Evolutionary conservation across 2,113 vertebrate species (phyloP).

Genomic region (Corydoras maculifer): DNA sequence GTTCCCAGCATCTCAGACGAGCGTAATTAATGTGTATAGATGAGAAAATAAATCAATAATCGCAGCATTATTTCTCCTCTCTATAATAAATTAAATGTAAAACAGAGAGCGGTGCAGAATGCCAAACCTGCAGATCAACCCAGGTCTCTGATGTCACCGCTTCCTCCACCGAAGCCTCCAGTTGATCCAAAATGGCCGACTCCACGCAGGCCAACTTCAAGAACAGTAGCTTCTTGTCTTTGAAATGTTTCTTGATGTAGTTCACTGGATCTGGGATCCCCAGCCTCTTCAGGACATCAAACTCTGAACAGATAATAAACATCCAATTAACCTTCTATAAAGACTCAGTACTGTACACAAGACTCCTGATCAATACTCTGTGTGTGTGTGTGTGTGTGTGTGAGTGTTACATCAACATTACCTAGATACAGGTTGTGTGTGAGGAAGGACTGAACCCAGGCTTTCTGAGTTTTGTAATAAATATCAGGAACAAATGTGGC

Average conservation of each 20-base stretch:
- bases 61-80: too few relatives aligned
- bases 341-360: not conserved
- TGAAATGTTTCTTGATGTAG: conserved; percentile 90
- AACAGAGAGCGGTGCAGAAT: not conserved
- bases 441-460: conserved; percentile 94
- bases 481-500: conserved; percentile 91
- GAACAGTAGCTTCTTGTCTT: conserved; percentile 76
- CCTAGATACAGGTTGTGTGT: conserved; percentile 93
- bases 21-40: too few relatives aligned
- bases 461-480: conserved; percentile 86
- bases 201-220: conserved; percentile 81
- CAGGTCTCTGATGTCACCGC: conserved; percentile 82
- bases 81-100: not conserved
- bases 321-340: not conserved
- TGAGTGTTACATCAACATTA: conserved; percentile 80
- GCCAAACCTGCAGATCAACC: conserved; percentile 79
- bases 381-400: conserved; percentile 5
- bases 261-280: conserved; percentile 84
- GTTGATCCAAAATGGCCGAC: conserved; percentile 81
- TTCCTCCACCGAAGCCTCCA: conserved; percentile 93
- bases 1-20: too few relatives aligned
- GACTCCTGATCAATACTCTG: not conserved
- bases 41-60: too few relatives aligned
- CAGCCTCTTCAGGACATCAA: conserved; percentile 81
- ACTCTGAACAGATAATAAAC: conserved; percentile 69